These are phyloP conservation scores for Eurypyga helias DNA, from an alignment of 2,113 vertebrate species.

Conservation along the genomic window DNA sequence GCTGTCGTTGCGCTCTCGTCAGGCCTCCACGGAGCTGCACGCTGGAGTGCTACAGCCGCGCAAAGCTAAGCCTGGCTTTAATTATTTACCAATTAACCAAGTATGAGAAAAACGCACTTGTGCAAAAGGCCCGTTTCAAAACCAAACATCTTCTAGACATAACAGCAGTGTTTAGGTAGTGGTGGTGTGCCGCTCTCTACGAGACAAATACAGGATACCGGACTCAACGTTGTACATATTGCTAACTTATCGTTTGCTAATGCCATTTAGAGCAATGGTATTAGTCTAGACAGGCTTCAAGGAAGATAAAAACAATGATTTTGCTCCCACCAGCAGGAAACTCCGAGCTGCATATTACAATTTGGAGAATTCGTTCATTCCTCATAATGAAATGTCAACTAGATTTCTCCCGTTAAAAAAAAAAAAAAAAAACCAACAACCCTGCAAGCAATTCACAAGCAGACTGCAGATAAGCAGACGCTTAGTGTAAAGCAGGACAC, in stretches of 20 bases:
- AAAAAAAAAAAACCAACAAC: neutral
- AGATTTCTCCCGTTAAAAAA: constrained; percentile 11
- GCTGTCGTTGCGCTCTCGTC: accelerated
- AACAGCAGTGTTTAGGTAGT: neutral
- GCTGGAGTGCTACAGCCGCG: neutral
- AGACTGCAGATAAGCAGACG: neutral
- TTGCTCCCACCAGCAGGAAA: neutral
- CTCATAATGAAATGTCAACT: constrained; percentile 31
- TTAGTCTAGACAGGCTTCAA: neutral
- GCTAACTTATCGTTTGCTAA: neutral
- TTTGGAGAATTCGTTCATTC: neutral
- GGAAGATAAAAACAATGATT: neutral
- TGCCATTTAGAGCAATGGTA: neutral
- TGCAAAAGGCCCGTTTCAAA: neutral
- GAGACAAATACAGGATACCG: neutral
- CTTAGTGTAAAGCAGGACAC: neutral
- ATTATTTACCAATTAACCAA: neutral
- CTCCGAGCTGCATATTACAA: neutral
- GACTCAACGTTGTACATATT: neutral
- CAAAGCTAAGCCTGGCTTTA: neutral
- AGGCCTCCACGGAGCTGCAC: accelerated
- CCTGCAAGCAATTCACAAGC: neutral
- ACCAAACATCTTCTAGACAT: neutral
- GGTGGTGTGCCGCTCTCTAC: neutral
- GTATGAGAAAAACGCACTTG: neutral